A percentile compares a stretch with the other conserved stretches of the same genome.
These are phyloP conservation scores for Trilocha varians DNA, from an alignment of 2,888 invertebrate genomes.

Conservation along the genomic window DNA sequence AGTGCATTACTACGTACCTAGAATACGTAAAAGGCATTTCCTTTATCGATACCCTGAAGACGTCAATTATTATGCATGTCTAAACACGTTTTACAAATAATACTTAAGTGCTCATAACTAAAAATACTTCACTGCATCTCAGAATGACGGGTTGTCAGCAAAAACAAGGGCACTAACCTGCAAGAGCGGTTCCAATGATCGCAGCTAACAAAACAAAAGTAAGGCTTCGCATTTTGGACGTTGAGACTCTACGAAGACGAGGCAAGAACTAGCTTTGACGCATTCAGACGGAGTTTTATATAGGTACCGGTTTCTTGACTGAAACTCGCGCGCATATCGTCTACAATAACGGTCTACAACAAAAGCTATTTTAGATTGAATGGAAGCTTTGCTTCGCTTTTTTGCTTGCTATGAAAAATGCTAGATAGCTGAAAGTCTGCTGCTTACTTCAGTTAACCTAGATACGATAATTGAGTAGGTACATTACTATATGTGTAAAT, in stretches of 20 bases:
- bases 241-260: constrained; percentile 32
- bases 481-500: neutral
- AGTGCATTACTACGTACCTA: no score
- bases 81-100: neutral
- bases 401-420: constrained; percentile 4
- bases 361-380: constrained; percentile 39
- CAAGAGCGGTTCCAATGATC: constrained; percentile 47
- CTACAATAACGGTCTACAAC: constrained; percentile 45
- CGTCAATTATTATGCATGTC: neutral
- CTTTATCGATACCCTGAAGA: neutral
- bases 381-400: constrained; percentile 22
- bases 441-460: neutral
- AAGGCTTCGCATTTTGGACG: constrained; percentile 47
- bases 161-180: constrained; percentile 69
- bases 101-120: neutral
- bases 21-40: no score
- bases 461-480: neutral
- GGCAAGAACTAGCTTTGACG: constrained; percentile 46
- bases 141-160: constrained; percentile 24
- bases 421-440: neutral
- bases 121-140: neutral
- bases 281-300: constrained; percentile 44
- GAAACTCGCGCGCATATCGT: constrained; percentile 35
- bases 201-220: constrained; percentile 48
- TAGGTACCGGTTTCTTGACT: constrained; percentile 30